These are phyloP conservation scores for Chanos chanos DNA, from an alignment of 2,797 vertebrate genomes.

Conservation along the genomic window DNA sequence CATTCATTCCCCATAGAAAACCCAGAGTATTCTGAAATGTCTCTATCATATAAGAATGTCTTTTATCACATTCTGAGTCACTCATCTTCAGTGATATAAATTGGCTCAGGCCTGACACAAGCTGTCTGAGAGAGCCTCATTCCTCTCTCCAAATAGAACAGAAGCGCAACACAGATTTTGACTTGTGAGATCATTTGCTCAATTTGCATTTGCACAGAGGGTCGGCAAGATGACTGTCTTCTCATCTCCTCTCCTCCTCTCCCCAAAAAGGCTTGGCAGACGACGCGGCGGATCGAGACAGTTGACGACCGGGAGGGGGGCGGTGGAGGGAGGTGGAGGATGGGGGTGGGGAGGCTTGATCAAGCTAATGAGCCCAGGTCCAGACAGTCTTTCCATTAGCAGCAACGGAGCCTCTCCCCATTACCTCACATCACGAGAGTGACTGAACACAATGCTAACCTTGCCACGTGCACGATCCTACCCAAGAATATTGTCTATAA, in stretches of 20 bases:
- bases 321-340: too few species aligned
- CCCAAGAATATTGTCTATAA: constrained; percentile 7
- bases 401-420: constrained; percentile 4
- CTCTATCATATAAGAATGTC: constrained; percentile 20
- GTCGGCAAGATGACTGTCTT: constrained; percentile 58
- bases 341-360: constrained; percentile 72
- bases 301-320: too few species aligned
- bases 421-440: neutral
- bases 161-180: constrained; percentile 63
- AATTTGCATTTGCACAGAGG: constrained; percentile 72
- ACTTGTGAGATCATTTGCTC: constrained; percentile 70
- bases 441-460: constrained; percentile 15
- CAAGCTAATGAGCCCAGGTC: constrained; percentile 53
- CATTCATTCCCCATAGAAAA: too few species aligned
- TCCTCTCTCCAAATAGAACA: constrained; percentile 61
- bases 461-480: constrained; percentile 11
- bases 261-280: constrained; percentile 32
- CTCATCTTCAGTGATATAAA: constrained; percentile 29
- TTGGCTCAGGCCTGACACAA: constrained; percentile 28
- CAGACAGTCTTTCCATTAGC: constrained; percentile 29
- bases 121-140: constrained; percentile 30
- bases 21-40: constrained; percentile 4
- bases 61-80: constrained; percentile 13
- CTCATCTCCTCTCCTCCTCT: constrained; percentile 49
- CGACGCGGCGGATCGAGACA: constrained; percentile 29